These are phyloP conservation scores for Ganaspis brasiliensis DNA, from an alignment of 2,888 invertebrate genomes.

Conservation along the genomic window DNA sequence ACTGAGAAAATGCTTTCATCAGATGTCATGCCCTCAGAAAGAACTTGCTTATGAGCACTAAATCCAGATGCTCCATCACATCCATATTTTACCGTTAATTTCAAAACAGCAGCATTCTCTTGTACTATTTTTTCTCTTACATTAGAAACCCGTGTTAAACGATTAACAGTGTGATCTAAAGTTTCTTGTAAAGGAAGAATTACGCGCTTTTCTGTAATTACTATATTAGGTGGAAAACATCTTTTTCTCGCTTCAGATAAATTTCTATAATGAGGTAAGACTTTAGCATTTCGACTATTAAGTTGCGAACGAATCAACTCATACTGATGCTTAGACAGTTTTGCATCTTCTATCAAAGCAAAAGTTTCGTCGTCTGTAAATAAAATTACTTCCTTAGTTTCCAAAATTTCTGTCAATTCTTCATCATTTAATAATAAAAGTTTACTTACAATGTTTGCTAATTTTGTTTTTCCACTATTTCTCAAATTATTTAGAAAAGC, in stretches of 20 bases:
- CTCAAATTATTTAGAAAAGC: too few species aligned
- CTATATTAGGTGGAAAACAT: constrained; percentile 55
- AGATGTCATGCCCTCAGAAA: constrained; percentile 66
- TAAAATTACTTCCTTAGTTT: background rate
- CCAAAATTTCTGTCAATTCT: too few species aligned
- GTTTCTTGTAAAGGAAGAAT: constrained; percentile 59
- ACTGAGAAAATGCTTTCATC: constrained; percentile 70
- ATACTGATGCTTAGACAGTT: constrained; percentile 17
- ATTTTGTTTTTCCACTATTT: too few species aligned
- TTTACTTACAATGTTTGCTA: too few species aligned
- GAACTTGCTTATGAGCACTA: constrained; percentile 67
- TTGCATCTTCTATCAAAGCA: constrained; percentile 13
- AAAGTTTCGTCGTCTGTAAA: constrained; percentile 12
- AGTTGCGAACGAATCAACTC: background rate
- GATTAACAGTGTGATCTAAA: constrained; percentile 53
- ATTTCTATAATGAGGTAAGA: background rate
- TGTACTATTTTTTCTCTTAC: background rate
- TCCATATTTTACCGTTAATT: constrained; percentile 55
- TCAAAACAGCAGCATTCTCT: constrained; percentile 8
- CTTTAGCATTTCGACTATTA: background rate
- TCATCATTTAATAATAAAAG: too few species aligned
- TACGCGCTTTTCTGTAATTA: constrained; percentile 57
- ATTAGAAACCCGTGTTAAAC: background rate
- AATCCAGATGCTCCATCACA: constrained; percentile 67
- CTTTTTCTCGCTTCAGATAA: constrained; percentile 57